Conservation (phyloP, 1,140 invertebrate species). For the Drosophila ohnishii region DNA sequence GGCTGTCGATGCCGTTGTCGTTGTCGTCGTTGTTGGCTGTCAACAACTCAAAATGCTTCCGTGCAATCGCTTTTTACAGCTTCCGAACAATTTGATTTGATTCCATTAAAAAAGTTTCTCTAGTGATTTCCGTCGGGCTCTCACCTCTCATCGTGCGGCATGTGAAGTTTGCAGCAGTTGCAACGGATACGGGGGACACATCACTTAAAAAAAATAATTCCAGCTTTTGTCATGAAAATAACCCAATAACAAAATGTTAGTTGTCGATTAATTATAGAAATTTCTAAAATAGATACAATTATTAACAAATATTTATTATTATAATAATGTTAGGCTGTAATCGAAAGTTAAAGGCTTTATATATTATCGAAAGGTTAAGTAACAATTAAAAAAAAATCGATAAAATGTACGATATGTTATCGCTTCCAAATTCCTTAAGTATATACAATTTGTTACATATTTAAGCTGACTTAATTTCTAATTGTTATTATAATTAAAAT, state of each 20-base stretch:
- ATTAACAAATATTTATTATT: background rate
- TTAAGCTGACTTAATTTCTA: background rate
- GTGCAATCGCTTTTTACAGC: conserved; percentile 82
- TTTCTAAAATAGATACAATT: no score
- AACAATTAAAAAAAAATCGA: no score
- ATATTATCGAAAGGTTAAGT: no score
- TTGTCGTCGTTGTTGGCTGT: conserved; percentile 53
- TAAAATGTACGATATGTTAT: no score
- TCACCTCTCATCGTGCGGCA: conserved; percentile 34
- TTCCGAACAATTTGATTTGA: conserved; percentile 83
- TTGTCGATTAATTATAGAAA: background rate
- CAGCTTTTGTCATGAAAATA: background rate
- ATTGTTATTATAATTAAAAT: background rate
- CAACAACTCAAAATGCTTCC: conserved; percentile 81
- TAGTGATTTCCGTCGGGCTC: conserved; percentile 69
- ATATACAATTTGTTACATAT: no score
- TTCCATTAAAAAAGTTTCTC: conserved; percentile 81
- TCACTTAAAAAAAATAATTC: conserved; percentile 11
- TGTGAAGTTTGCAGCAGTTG: conserved; percentile 54
- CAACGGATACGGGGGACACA: conserved; percentile 22
- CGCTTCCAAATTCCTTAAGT: no score
- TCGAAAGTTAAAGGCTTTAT: no score
- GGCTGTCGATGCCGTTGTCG: conserved; percentile 47
- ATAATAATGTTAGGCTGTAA: background rate
- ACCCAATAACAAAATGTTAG: background rate